These are phyloP conservation scores for Ommatoiulus sabulosus DNA, from an alignment of 2,888 invertebrate species.

Conservation along the genomic window DNA sequence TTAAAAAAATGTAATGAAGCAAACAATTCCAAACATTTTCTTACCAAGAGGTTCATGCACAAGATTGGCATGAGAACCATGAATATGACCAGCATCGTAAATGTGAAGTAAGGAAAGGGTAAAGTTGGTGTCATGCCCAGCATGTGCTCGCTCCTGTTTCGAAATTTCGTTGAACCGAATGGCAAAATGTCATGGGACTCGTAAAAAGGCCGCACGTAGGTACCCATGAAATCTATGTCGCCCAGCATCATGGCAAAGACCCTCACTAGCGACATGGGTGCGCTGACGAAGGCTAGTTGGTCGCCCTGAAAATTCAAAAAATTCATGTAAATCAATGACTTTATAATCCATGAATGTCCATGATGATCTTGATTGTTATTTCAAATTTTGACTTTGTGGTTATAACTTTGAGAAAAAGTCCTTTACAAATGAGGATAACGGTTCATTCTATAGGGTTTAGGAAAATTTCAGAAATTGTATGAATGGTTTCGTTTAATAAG, in stretches of 20 bases:
- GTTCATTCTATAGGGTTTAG: too few relatives aligned
- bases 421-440: too few relatives aligned
- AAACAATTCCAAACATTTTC: slow-evolving; percentile 54
- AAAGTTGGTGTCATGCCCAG: slow-evolving; percentile 8
- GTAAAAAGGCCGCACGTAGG: slow-evolving; percentile 77
- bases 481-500: too few relatives aligned
- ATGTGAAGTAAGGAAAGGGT: slow-evolving; percentile 59
- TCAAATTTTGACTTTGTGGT: neutral
- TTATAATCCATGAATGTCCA: too few relatives aligned
- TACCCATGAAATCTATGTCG: slow-evolving; percentile 89
- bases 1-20: too few relatives aligned
- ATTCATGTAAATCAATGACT: neutral
- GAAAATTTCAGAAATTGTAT: too few relatives aligned
- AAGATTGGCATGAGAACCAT: slow-evolving; percentile 93
- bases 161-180: neutral
- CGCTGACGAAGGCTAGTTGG: slow-evolving; percentile 80
- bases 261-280: slow-evolving; percentile 79
- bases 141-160: neutral
- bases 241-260: slow-evolving; percentile 94
- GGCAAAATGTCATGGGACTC: neutral
- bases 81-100: slow-evolving; percentile 77
- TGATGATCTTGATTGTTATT: neutral
- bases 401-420: too few relatives aligned
- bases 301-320: slow-evolving; percentile 71
- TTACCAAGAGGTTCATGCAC: slow-evolving; percentile 84